Evolutionary conservation across 2,113 vertebrate species (phyloP), one percentile per base, ranked within the genome.

Genomic region (Limanda limanda): DNA sequence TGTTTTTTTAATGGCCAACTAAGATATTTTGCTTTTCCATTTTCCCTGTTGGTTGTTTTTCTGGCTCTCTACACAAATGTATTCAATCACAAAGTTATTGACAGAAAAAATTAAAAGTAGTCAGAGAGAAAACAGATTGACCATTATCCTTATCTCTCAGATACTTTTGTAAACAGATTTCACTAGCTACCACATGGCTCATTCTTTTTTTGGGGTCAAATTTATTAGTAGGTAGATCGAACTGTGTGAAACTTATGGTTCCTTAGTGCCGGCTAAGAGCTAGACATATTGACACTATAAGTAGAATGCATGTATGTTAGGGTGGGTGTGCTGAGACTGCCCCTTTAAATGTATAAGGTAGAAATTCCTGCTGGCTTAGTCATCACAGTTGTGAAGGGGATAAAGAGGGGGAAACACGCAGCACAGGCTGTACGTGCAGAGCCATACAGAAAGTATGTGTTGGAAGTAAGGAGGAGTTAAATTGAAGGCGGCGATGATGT

Each of bases 291-390:
- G 58, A 74, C 55, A 52, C 47, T 70, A 67, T 31, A 73, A 13
- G 21, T 21, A 0, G 47, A 57, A 40, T 52, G 57, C 21, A 62
- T 67, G 68, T 47, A 74, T 65, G 57, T 75, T 71, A 52, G 27
- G 57, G 74, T 62, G 24, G 25, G 23, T 52, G 66, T 79, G 73
- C 67, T 68, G 72, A 70, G 72, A 62, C 73, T 74, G 68, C 76
- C 73, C 76, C 91, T 88, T 91, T 87, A 87, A 92, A 81, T 82
- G 79, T 92, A 87, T 86, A 89, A 89, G 85, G 87, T 85, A 82
- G 74, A 89, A 85, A 93, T 93, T 93, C 85, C 81, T 89, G 72
- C 51, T 67, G 81, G 85, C 84, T 93, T 89, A 91, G 81, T 92
- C 88, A 89, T 71, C 84, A 74, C 72, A 63, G 82, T 78, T 87